These are phyloP conservation scores for Pseudoips prasinana DNA, from an alignment of 2,888 invertebrate species.

Conservation along the genomic window DNA sequence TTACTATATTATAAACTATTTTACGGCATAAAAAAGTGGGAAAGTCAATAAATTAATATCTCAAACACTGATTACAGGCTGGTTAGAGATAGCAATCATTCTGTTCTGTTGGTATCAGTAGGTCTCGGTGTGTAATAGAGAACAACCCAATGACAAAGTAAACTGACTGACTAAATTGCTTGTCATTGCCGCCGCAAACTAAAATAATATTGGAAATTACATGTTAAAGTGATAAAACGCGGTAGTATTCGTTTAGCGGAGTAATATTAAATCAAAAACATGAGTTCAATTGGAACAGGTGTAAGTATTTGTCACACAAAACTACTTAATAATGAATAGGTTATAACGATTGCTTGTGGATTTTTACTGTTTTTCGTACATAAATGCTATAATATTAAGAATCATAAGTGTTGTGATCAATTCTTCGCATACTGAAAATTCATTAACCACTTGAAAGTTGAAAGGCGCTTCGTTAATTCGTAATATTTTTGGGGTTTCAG, in stretches of 20 bases:
- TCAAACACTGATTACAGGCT: too few species aligned
- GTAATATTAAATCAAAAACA: conserved; percentile 59
- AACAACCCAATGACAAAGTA: conserved; percentile 34
- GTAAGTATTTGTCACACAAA: conserved; percentile 81
- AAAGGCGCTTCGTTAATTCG: too few species aligned
- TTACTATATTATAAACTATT: too few species aligned
- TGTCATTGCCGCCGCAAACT: conserved; percentile 59
- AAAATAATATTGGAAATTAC: conserved; percentile 21
- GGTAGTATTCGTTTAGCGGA: conserved; percentile 10
- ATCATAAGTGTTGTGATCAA: too few species aligned
- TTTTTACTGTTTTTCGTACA: too few species aligned
- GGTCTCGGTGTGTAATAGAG: conserved; percentile 25
- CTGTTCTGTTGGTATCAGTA: too few species aligned
- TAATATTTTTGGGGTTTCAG: conserved; percentile 79
- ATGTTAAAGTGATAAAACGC: conserved; percentile 19
- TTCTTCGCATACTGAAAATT: too few species aligned
- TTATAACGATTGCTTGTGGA: conserved; percentile 26
- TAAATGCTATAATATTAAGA: too few species aligned
- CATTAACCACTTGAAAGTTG: too few species aligned
- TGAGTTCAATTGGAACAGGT: conserved; percentile 98
- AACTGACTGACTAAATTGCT: conserved; percentile 45
- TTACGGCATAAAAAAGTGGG: too few species aligned
- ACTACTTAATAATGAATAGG: conserved; percentile 26
- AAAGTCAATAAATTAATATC: too few species aligned
- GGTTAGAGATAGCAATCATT: too few species aligned